Evolutionary conservation across 2,113 vertebrate species (phyloP).

Genomic region (Dinomys branickii): DNA sequence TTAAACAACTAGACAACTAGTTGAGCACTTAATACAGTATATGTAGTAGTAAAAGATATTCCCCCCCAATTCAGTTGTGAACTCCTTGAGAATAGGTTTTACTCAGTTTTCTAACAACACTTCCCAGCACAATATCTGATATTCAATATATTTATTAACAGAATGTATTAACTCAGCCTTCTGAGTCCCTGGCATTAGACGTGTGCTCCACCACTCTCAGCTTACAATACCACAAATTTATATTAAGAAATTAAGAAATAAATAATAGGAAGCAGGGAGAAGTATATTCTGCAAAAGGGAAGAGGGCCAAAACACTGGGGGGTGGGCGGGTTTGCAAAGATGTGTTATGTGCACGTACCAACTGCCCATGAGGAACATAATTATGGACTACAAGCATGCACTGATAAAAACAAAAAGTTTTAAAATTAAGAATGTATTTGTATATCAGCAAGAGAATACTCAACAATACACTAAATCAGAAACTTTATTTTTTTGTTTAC

Average conservation of each 20-base stretch:
- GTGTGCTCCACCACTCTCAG: not conserved
- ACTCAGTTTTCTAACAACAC: not conserved
- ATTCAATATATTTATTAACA: not conserved
- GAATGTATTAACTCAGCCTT: not conserved
- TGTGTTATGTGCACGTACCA: not conserved
- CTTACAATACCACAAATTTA: not conserved
- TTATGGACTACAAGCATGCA: not conserved
- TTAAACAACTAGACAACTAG: not conserved
- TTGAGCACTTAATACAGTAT: not conserved
- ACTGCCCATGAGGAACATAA: not conserved
- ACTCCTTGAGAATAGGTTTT: not conserved
- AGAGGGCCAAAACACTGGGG: not conserved
- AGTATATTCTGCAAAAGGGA: not conserved
- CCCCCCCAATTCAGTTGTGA: not conserved
- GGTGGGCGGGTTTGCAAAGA: too few species aligned
- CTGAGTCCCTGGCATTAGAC: not conserved
- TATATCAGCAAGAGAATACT: not conserved
- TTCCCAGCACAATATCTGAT: not conserved
- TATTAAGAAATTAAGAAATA: not conserved
- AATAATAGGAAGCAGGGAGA: not conserved
- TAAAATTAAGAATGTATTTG: not conserved
- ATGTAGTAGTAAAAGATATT: not conserved
- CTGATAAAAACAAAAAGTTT: not conserved
- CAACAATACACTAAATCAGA: not conserved
- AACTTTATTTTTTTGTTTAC: not conserved